Evolutionary conservation across 2,113 vertebrate species (phyloP).

Genomic region (Marcusenius ussheri): DNA sequence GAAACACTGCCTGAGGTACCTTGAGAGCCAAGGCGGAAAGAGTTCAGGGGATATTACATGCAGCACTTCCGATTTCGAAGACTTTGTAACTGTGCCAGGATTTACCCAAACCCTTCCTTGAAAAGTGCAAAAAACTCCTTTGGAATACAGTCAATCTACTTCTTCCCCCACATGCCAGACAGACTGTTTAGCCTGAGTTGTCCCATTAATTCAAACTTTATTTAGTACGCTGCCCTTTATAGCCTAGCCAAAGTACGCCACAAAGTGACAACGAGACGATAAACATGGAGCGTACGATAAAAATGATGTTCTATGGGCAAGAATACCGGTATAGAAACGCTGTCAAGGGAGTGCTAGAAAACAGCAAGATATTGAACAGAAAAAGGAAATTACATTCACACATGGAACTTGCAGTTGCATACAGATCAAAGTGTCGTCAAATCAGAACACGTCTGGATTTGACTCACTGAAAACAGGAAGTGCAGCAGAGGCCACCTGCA

Average conservation of each 20-base stretch:
- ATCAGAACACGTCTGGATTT: background rate
- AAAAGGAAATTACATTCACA: background rate
- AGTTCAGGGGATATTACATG: background rate
- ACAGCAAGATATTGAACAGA: background rate
- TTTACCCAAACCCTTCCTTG: background rate
- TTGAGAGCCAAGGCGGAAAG: background rate
- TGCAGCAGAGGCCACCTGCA: background rate
- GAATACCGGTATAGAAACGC: background rate
- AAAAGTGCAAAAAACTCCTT: background rate
- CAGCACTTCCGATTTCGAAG: background rate
- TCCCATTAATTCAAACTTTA: background rate
- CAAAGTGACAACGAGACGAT: background rate
- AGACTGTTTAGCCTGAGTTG: background rate
- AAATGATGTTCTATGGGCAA: background rate
- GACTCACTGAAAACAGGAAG: background rate
- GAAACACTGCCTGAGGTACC: background rate
- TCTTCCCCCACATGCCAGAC: background rate
- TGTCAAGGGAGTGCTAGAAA: background rate
- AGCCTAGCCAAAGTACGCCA: background rate
- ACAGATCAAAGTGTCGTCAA: background rate
- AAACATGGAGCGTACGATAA: background rate
- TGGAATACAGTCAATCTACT: background rate
- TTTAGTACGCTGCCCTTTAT: background rate
- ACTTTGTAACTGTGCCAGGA: background rate
- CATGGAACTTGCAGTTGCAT: background rate